phyloP scores from a whole-genome alignment of 2,113 vertebrate species.

The Microcebus tavaratra region DNA sequence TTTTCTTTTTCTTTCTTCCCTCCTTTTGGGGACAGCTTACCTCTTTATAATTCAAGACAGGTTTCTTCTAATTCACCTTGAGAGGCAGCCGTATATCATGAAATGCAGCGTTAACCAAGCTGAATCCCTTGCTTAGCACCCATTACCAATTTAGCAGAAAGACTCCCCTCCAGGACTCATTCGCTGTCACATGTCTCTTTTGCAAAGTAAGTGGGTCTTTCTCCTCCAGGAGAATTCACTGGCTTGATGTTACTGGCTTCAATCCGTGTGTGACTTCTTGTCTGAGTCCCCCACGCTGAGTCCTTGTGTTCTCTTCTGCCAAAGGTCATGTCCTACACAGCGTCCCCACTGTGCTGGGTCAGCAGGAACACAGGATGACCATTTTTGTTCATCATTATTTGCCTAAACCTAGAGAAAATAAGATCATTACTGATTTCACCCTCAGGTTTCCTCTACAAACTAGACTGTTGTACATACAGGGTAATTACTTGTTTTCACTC shows the following conservation, averaged over 20 bases:
- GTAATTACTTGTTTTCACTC: background rate
- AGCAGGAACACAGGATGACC: constrained; percentile 78
- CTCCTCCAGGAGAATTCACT: constrained; percentile 61
- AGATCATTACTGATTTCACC: constrained; percentile 61
- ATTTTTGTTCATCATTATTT: constrained; percentile 73
- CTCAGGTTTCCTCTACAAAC: constrained; percentile 29
- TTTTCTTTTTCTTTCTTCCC: background rate
- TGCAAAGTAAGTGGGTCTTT: constrained; percentile 59
- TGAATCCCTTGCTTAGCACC: constrained; percentile 23
- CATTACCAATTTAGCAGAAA: background rate
- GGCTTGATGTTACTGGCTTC: constrained; percentile 54
- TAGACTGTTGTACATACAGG: background rate
- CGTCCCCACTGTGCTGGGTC: constrained; percentile 89
- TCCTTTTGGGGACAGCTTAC: background rate
- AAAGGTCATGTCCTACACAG: constrained; percentile 86
- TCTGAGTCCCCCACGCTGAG: constrained; percentile 80
- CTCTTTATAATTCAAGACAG: background rate
- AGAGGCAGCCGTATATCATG: background rate
- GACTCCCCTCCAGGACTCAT: background rate
- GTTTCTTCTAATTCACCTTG: background rate
- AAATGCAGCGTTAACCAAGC: background rate
- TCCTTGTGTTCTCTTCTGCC: constrained; percentile 81
- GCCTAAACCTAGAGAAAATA: constrained; percentile 66
- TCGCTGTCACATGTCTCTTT: background rate
- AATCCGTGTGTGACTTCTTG: constrained; percentile 74